phyloP scores from a whole-genome alignment of 2,888 invertebrate genomes.

The Vesta saturnalis region DNA sequence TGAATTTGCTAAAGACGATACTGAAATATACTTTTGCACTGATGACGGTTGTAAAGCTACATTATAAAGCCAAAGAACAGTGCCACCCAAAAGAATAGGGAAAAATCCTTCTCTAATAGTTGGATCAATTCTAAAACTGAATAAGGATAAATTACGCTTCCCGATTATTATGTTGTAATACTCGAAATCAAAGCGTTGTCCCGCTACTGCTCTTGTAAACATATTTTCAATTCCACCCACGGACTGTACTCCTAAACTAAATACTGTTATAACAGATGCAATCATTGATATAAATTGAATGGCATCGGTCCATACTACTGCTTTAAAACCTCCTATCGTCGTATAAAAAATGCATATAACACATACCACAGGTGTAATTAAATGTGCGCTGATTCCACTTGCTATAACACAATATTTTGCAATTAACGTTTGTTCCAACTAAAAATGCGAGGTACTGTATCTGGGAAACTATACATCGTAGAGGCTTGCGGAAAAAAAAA shows the following conservation, averaged over 20 bases:
- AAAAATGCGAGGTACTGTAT: too few species aligned
- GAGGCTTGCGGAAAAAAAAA: too few species aligned
- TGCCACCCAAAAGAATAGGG: conserved; percentile 67
- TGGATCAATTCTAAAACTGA: conserved; percentile 69
- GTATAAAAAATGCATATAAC: conserved; percentile 80
- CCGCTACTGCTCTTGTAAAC: conserved; percentile 67
- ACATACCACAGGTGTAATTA: conserved; percentile 50
- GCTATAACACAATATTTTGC: too few species aligned
- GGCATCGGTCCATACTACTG: conserved; percentile 73
- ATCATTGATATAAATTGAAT: conserved; percentile 69
- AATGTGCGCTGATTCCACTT: conserved; percentile 63
- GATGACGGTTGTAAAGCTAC: conserved; percentile 67
- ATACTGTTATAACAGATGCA: conserved; percentile 66
- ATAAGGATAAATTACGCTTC: not conserved
- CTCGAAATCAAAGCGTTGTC: conserved; percentile 64
- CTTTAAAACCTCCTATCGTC: conserved; percentile 74
- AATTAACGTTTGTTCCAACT: too few species aligned
- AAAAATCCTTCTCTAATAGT: conserved; percentile 71
- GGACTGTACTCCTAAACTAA: conserved; percentile 66
- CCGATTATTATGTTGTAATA: not conserved
- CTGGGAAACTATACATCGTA: too few species aligned
- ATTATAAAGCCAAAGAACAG: conserved; percentile 67
- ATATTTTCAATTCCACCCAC: conserved; percentile 68
- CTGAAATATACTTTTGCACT: conserved; percentile 71
- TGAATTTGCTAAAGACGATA: conserved; percentile 67